Conservation (phyloP, 2,797 vertebrate genomes). For the Fistularia commersonii region DNA sequence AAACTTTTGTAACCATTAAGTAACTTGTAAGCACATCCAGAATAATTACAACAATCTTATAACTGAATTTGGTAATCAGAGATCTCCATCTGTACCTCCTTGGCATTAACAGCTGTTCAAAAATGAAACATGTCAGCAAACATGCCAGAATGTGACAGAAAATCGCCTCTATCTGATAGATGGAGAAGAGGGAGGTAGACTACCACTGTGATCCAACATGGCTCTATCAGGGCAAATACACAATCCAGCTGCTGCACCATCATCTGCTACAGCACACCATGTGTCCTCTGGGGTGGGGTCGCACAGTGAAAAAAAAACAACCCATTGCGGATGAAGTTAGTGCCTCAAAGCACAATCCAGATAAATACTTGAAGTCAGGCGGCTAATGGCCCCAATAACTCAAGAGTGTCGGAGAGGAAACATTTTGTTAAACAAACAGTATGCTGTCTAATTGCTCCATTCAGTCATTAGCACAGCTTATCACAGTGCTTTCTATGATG, state of each 20-base stretch:
- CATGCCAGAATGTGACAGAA: conserved; percentile 68
- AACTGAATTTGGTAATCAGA: conserved; percentile 50
- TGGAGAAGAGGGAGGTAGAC: conserved; percentile 69
- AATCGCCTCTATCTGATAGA: conserved; percentile 73
- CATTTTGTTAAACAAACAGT: conserved; percentile 91
- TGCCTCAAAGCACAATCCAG: conserved; percentile 70
- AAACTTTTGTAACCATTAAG: background rate
- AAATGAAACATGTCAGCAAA: conserved; percentile 73
- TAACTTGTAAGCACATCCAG: background rate
- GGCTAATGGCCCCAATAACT: conserved; percentile 92
- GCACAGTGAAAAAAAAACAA: conserved; percentile 58
- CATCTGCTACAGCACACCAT: conserved; percentile 58
- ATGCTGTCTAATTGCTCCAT: conserved; percentile 88
- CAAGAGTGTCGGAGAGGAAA: conserved; percentile 85
- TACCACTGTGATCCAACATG: conserved; percentile 81
- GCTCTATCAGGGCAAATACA: conserved; percentile 61
- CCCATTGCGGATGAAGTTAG: conserved; percentile 73
- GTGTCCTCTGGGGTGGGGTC: conserved; percentile 60
- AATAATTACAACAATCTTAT: conserved; percentile 41
- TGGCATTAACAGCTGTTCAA: conserved; percentile 66
- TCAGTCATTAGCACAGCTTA: conserved; percentile 83
- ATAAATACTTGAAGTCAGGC: conserved; percentile 89
- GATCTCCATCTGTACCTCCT: conserved; percentile 65
- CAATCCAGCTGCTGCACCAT: conserved; percentile 69
- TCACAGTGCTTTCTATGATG: conserved; percentile 61